phyloP scores from a whole-genome alignment of 1,140 invertebrate genomes.

The Nautilus pompilius region DNA sequence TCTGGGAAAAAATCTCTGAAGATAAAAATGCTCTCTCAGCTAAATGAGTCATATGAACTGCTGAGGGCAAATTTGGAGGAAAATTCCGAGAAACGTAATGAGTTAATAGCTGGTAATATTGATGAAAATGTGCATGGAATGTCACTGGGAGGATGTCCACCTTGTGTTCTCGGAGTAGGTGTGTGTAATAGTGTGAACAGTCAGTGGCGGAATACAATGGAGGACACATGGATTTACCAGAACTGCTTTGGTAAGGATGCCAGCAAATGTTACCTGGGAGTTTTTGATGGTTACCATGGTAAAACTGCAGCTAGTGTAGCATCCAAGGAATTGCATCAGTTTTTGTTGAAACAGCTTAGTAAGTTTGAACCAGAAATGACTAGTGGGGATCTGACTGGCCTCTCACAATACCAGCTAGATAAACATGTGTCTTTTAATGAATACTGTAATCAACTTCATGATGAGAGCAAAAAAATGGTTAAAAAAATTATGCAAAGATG shows the following conservation, averaged over 20 bases:
- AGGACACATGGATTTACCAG: conserved; percentile 46
- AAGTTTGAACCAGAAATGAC: no score
- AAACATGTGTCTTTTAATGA: no score
- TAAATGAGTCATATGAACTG: conserved; percentile 50
- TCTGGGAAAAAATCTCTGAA: conserved; percentile 24
- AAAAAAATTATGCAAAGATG: no score
- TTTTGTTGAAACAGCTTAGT: no score
- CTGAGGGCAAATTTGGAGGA: conserved; percentile 41
- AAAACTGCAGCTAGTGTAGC: conserved; percentile 45
- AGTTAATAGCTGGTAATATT: conserved; percentile 21
- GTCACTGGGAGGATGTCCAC: conserved; percentile 38
- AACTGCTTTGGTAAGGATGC: conserved; percentile 50
- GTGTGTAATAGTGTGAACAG: conserved; percentile 41
- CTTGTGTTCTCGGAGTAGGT: conserved; percentile 42
- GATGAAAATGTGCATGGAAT: conserved; percentile 29
- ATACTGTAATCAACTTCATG: no score
- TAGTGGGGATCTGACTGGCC: no score
- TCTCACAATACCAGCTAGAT: no score
- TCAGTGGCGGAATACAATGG: conserved; percentile 49
- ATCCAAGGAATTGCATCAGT: conserved; percentile 43
- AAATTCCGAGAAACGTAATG: conserved; percentile 22
- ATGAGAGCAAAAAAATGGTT: no score
- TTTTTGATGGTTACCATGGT: conserved; percentile 53
- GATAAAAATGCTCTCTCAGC: conserved; percentile 29
- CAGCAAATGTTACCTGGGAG: conserved; percentile 46